phyloP scores from a whole-genome alignment of 1,140 invertebrate genomes.

The Caenorhabditis brenneri region DNA sequence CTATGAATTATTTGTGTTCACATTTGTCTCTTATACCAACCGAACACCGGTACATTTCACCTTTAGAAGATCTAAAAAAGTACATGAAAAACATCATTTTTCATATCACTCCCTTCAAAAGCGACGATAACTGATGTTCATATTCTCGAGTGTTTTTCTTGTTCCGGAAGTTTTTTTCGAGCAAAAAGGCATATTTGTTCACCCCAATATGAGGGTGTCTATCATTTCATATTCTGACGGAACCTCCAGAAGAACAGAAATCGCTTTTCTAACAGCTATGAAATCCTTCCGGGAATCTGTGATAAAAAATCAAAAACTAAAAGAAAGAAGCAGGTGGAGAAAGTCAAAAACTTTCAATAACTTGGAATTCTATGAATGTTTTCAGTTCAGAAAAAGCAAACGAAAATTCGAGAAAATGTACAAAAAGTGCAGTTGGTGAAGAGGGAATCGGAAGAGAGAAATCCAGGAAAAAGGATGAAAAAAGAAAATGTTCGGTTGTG shows the following conservation, averaged over 20 bases:
- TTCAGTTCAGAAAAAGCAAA: too few species aligned
- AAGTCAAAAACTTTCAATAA: neutral
- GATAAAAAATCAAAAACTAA: neutral
- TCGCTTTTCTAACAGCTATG: neutral
- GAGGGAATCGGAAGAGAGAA: neutral
- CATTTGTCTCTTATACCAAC: too few species aligned
- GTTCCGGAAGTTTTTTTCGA: neutral
- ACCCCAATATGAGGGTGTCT: neutral
- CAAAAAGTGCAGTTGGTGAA: neutral
- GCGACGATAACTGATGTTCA: too few species aligned
- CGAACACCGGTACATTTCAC: too few species aligned
- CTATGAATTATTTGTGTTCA: too few species aligned
- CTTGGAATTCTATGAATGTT: conserved; percentile 12
- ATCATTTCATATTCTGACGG: neutral
- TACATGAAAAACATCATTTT: too few species aligned
- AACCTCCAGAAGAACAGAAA: neutral
- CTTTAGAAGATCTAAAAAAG: too few species aligned
- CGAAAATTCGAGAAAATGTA: neutral
- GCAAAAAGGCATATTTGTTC: neutral
- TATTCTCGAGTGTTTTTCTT: too few species aligned
- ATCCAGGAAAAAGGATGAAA: neutral
- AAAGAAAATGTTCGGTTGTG: neutral
- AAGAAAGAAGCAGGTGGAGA: neutral
- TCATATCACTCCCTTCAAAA: too few species aligned
- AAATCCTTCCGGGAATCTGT: neutral